Conservation (phyloP, 2,797 vertebrate genomes). For the Meriones psammophilus region DNA sequence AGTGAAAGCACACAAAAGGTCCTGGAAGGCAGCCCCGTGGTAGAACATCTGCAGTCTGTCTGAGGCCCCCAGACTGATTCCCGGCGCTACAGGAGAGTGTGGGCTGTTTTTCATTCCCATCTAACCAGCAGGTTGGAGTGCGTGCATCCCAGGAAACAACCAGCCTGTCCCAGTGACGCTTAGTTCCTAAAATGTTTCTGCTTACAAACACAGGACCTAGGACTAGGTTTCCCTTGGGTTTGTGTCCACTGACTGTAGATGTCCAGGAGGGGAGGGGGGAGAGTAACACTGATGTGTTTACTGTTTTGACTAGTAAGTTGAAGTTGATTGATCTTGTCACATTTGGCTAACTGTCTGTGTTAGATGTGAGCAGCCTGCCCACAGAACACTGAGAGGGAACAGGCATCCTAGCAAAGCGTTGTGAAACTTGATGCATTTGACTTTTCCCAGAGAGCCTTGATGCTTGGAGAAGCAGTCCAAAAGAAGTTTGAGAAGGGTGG, state of each 20-base stretch:
- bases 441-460: slow-evolving; percentile 79
- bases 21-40: background rate
- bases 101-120: background rate
- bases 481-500: slow-evolving; percentile 84
- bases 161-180: background rate
- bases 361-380: background rate
- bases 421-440: slow-evolving; percentile 60
- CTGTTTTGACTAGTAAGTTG: slow-evolving; percentile 49
- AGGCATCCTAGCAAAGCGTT: background rate
- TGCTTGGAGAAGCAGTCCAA: slow-evolving; percentile 62
- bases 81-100: background rate
- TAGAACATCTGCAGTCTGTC: background rate
- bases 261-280: background rate
- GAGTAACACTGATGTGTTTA: background rate
- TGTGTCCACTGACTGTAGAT: background rate
- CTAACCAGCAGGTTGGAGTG: slow-evolving; percentile 23
- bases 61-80: background rate
- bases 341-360: background rate
- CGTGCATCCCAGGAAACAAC: slow-evolving; percentile 28
- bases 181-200: background rate
- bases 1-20: background rate
- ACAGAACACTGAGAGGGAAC: background rate
- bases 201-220: background rate
- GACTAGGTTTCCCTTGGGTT: slow-evolving; percentile 23
- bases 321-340: slow-evolving; percentile 42